These are phyloP conservation scores for Porites evermanni DNA, from an alignment of 92 coral and sea anemone species.

Conservation along the genomic window DNA sequence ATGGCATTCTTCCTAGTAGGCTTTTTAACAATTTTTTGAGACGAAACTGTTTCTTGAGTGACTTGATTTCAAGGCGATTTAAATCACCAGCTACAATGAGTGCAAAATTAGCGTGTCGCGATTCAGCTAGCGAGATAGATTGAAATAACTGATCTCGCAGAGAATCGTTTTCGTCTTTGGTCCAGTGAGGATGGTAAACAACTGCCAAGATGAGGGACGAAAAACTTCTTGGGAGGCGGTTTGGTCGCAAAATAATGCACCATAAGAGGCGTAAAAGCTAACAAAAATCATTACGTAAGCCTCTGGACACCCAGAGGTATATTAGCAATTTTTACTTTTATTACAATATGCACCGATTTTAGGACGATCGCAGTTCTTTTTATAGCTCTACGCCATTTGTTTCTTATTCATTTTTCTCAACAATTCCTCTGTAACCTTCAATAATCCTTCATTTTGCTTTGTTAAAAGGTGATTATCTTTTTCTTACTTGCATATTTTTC, in stretches of 20 bases:
- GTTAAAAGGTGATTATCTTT: too few species aligned
- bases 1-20: not conserved
- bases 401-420: too few species aligned
- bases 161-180: not conserved
- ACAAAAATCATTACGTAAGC: too few species aligned
- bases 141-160: constrained; percentile 1
- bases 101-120: not conserved
- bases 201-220: constrained; percentile 10
- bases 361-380: too few species aligned
- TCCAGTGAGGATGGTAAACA: constrained; percentile 18
- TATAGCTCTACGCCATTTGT: too few species aligned
- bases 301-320: too few species aligned
- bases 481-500: too few species aligned
- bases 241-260: constrained; percentile 20
- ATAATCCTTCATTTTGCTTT: too few species aligned
- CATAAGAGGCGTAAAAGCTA: too few species aligned
- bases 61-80: not conserved
- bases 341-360: too few species aligned
- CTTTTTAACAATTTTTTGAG: constrained; percentile 4
- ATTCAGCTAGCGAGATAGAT: not conserved
- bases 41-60: constrained; percentile 15
- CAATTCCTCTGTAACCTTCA: too few species aligned
- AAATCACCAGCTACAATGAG: constrained; percentile 13
- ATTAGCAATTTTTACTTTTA: too few species aligned
- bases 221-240: not conserved